Base-by-base conservation (phyloP, 2,888 invertebrate genomes). In the Galeopsomyia nigrocyanea region DNA sequence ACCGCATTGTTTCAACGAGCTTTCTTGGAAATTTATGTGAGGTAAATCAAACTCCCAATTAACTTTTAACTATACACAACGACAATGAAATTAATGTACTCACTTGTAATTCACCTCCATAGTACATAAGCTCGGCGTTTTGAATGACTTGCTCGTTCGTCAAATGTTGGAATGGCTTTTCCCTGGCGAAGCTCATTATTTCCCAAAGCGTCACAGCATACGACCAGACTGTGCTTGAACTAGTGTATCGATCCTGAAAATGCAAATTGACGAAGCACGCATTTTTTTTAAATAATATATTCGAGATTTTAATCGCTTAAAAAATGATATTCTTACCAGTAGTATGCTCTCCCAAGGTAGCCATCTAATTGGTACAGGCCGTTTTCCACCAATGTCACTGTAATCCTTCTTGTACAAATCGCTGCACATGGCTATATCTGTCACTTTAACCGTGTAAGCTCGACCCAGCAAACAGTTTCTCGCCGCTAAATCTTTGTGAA, bases 401-500 rank as follows among this genome's bases (percentile, higher is more conserved):
- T 91, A 91, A 83, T 91, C 91, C 81, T 90, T 90, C 78, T 88
- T 87, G 83, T 91, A 91, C 80, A 90, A 88, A 74, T 89, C 88
- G 81, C 90, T 90, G 80, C 90, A 90, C 87, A 91, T 90, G 47
- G 91, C 91, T 72, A 91, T 88, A 83, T 91, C 91, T 68, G 90
- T 88, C 76, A 91, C 88, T 87, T 91, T 91, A 67, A 91, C 88
- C 71, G 88, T 83, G 80, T 90, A 90, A 75, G 89, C 90, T 75
- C 90, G 87, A 65, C 90, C 90, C 46, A 91, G 89, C 73, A 91
- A 85, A 82, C 91, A 91, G 84, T 91, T 91, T 80, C 91, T 90
- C 81, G 93, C 92, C 53, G 94, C 94, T 79, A 94, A 87, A 87
- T 94, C 94, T 80, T 94, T 91, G 86, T 94, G 94, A 56, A 93